Evolutionary conservation across 2,888 invertebrate genomes (phyloP), one percentile per base, ranked within the genome.

Genomic region (Gonocerus acuteangulatus): DNA sequence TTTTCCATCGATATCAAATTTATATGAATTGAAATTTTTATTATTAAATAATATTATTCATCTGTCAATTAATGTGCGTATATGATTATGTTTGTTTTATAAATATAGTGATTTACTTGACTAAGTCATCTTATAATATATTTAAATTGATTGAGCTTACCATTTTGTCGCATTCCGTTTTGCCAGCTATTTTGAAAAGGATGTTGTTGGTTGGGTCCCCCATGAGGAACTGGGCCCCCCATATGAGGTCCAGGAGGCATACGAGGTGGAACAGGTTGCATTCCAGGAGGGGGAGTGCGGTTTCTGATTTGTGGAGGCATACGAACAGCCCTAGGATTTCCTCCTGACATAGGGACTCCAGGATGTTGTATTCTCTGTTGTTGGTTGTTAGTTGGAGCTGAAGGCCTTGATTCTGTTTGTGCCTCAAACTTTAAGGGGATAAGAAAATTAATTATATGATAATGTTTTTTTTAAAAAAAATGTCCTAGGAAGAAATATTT

Each of bases 381-480:
- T 66, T 75, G 75, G 66, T 79, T 79, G 71, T 84, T 83, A 22
- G 85, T 84, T 51, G 89, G 85, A 48, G 91, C 90, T 18, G 87
- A 83, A 27, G 91, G 88, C 66, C 92, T 80, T 27, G 91, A 90
- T 79, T 92, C 92, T 68, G 90, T 91, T 76, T 92, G 89, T 73
- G 92, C 89, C 77, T 93, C 93, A 77, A 93, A 93, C 78, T 90
- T 84, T 73, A 68, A 70, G n/a, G n/a, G n/a, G n/a, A n/a, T n/a
- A n/a, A n/a, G n/a, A n/a, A n/a, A n/a, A n/a, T 11, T 11, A 34
- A 11, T 34, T 11, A 11, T 11, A 34, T 34, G 36, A 34, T 34
- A 7, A 34, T 34, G 36, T 11, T 34, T 11, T 11, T 34, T 11
- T 11, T 34, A 34, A 11, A 34, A 34, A 11, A 34, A 34, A n/a